Evolutionary conservation across 2,888 invertebrate species (phyloP).

Genomic region (Hipparchia sbordonii): DNA sequence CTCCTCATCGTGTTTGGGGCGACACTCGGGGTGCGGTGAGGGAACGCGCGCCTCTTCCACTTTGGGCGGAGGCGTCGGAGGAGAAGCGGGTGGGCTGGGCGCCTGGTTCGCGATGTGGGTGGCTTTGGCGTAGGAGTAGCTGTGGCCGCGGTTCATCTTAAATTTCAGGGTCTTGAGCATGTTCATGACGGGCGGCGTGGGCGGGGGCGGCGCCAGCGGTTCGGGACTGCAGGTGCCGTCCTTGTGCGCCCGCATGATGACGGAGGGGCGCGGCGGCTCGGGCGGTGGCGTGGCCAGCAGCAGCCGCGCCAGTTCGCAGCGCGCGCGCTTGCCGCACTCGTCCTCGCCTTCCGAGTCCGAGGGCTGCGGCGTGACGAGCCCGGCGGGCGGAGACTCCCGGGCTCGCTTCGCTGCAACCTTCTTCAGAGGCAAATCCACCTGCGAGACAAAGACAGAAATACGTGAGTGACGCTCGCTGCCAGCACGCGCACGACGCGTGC

Average conservation of each 20-base stretch:
- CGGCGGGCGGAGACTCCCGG: conserved; percentile 62
- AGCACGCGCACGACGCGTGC: conserved; percentile 75
- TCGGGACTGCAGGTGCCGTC: conserved; percentile 88
- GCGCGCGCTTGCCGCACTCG: conserved; percentile 70
- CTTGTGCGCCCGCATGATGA: conserved; percentile 93
- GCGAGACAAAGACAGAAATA: conserved; percentile 71
- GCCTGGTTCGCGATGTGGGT: conserved; percentile 74
- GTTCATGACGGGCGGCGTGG: conserved; percentile 69
- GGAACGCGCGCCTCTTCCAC: conserved; percentile 60
- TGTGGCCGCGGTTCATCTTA: conserved; percentile 87
- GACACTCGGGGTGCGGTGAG: conserved; percentile 57
- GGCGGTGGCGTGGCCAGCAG: conserved; percentile 83
- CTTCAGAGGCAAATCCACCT: conserved; percentile 73
- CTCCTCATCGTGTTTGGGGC: conserved; percentile 41
- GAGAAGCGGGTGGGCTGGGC: conserved; percentile 50
- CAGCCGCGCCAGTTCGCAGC: conserved; percentile 80
- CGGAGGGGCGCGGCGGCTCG: conserved; percentile 85
- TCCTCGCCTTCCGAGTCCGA: conserved; percentile 92
- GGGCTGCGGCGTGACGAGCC: conserved; percentile 90
- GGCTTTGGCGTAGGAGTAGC: conserved; percentile 83
- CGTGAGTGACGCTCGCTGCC: conserved; percentile 69
- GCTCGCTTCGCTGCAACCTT: conserved; percentile 69
- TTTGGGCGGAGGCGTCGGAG: conserved; percentile 43
- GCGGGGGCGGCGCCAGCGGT: conserved; percentile 61
- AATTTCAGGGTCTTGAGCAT: conserved; percentile 87